phyloP scores from a whole-genome alignment of 2,797 vertebrate genomes.

The Amniataba percoides region DNA sequence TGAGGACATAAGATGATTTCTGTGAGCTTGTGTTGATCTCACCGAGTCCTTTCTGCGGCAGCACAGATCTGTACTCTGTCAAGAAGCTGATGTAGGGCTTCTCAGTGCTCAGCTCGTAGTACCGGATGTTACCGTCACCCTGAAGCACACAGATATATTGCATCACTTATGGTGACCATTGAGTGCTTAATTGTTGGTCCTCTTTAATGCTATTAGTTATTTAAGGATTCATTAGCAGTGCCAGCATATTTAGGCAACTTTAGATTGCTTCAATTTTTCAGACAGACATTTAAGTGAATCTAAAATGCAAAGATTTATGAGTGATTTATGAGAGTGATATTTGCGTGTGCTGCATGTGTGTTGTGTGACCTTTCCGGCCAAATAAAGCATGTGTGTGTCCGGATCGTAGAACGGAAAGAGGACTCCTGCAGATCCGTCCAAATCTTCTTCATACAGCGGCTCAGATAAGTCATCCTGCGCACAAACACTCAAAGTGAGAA shows the following conservation, averaged over 20 bases:
- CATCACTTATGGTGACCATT: background rate
- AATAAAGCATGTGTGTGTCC: slow-evolving; percentile 92
- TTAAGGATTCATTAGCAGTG: background rate
- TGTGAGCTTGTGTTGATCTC: slow-evolving; percentile 62
- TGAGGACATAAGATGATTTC: background rate
- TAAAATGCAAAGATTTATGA: too few relatives aligned
- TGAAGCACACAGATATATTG: slow-evolving; percentile 58
- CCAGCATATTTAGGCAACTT: background rate
- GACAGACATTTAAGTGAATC: too few relatives aligned
- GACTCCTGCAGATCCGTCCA: slow-evolving; percentile 92
- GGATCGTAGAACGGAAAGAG: slow-evolving; percentile 94
- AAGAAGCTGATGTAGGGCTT: slow-evolving; percentile 93
- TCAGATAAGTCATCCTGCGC: slow-evolving; percentile 87
- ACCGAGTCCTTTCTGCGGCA: slow-evolving; percentile 96
- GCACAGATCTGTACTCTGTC: slow-evolving; percentile 88
- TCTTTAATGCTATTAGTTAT: background rate
- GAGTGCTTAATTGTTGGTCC: background rate
- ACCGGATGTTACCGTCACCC: slow-evolving; percentile 85
- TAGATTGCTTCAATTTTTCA: background rate
- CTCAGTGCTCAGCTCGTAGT: slow-evolving; percentile 85
- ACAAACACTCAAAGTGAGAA: background rate
- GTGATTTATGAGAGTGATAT: background rate
- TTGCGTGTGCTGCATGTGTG: background rate
- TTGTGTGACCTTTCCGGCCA: slow-evolving; percentile 90
- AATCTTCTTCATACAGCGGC: slow-evolving; percentile 91